These are phyloP conservation scores for Egretta garzetta DNA, from an alignment of 2,113 vertebrate genomes.

Conservation along the genomic window DNA sequence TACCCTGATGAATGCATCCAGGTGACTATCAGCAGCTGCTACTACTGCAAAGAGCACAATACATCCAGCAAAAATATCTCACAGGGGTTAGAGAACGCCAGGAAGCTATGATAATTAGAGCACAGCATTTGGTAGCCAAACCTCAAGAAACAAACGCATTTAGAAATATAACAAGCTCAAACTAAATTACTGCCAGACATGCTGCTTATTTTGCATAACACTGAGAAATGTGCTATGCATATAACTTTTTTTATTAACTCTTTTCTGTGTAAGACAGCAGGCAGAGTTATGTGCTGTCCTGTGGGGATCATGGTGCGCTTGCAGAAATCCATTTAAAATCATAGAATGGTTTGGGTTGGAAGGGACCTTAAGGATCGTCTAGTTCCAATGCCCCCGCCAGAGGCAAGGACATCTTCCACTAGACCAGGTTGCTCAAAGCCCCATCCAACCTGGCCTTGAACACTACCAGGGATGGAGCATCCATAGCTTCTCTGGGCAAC, in stretches of 20 bases:
- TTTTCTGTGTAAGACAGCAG: neutral
- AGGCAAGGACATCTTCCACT: too few relatives aligned
- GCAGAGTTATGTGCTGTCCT: neutral
- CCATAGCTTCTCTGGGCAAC: too few relatives aligned
- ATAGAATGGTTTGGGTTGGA: too few relatives aligned
- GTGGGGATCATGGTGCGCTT: rapidly evolving
- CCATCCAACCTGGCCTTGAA: too few relatives aligned
- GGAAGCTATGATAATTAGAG: neutral
- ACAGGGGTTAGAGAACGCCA: neutral
- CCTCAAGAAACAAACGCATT: neutral
- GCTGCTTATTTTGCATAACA: neutral
- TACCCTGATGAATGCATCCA: neutral
- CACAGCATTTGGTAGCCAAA: conserved; percentile 12
- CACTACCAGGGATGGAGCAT: too few relatives aligned
- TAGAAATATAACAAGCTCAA: neutral
- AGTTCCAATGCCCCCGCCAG: too few relatives aligned
- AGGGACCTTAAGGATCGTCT: too few relatives aligned
- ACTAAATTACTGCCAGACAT: neutral
- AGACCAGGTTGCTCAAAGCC: too few relatives aligned
- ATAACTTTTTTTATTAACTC: neutral
- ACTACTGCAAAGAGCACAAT: neutral
- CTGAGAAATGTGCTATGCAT: neutral
- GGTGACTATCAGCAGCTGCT: conserved; percentile 13
- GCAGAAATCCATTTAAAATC: neutral
- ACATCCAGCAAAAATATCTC: neutral